A percentile compares a stretch with the other conserved stretches of the same genome.
phyloP scores from a whole-genome alignment of 2,797 vertebrate genomes.

The Melanogrammus aeglefinus region DNA sequence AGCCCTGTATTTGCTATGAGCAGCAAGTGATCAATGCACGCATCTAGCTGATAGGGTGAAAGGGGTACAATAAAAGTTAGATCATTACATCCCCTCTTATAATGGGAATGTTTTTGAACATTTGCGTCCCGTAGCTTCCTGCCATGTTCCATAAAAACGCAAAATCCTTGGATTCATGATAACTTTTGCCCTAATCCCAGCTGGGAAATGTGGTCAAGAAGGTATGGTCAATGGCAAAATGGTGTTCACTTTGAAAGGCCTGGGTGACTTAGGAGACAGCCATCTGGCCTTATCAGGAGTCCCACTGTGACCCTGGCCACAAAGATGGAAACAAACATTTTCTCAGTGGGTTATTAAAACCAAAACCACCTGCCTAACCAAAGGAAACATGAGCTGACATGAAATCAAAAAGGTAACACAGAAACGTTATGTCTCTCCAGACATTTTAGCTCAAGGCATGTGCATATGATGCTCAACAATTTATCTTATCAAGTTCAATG shows the following conservation, averaged over 20 bases:
- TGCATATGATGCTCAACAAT: no score
- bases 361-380: slow-evolving; percentile 15
- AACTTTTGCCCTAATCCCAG: slow-evolving; percentile 42
- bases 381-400: neutral
- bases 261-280: slow-evolving; percentile 49
- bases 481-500: no score
- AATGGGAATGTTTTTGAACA: neutral
- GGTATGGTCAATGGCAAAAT: slow-evolving; percentile 52
- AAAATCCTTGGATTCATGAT: slow-evolving; percentile 25
- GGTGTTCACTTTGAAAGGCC: slow-evolving; percentile 54
- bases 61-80: neutral
- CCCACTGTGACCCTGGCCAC: slow-evolving; percentile 59
- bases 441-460: neutral
- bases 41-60: neutral
- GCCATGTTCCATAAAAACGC: slow-evolving; percentile 8
- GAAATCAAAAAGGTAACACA: neutral
- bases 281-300: slow-evolving; percentile 64
- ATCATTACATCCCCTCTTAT: neutral
- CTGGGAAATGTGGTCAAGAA: slow-evolving; percentile 49
- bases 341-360: slow-evolving; percentile 36
- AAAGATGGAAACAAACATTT: slow-evolving; percentile 54
- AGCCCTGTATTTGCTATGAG: no score
- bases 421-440: neutral
- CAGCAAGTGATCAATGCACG: neutral
- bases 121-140: slow-evolving; percentile 5